Base-by-base conservation (phyloP, 1,140 invertebrate genomes). In the Tribolium castaneum region DNA sequence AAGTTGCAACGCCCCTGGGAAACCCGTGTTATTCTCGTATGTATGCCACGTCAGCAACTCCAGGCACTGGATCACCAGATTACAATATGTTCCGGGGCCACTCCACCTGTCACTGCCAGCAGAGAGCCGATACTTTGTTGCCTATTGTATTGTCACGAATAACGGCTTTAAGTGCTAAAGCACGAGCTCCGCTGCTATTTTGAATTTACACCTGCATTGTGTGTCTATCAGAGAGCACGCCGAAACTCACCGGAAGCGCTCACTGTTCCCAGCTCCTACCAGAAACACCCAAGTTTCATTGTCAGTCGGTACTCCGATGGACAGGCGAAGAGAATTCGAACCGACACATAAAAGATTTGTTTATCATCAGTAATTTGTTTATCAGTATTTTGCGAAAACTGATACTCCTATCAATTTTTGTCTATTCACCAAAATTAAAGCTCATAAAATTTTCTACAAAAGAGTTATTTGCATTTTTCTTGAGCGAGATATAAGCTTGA, bases 51-150 rank as follows among this genome's bases (percentile, higher is more conserved):
- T 73, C 70, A 78, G 70, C 51, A 72, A 52, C 70, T 72, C 70
- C 51, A 35, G 72, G 72, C 52, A 39, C 56, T 51, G 34, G 70
- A 78, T 78, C 70, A 62, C 76, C 59, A 72, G 51, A 78, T 78
- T 78, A 73, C 76, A 73, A 78, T 78, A 50, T 59, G 54, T 66
- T 78, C 70, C 76, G 51, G 19, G 76, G 51, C 22, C 76, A 78
- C 70, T 77, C 52, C 70, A 59, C 76, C 76, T 78, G 54, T 66
- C 70, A 73, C 39, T 35, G 30, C 14, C 70, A 51, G 19, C 70
- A 50, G 39, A 56, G 35, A 54, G 34, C 66, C 62, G 75, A 76
- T 76, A 76, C 49, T 52, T 70, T 35, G 59, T 76, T 52, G 56
- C 50, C 30, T 52, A 76, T 76, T 76, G 75, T 76, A 76, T 66